These are phyloP conservation scores for Pithys albifrons DNA, from an alignment of 2,113 vertebrate genomes.

Conservation along the genomic window DNA sequence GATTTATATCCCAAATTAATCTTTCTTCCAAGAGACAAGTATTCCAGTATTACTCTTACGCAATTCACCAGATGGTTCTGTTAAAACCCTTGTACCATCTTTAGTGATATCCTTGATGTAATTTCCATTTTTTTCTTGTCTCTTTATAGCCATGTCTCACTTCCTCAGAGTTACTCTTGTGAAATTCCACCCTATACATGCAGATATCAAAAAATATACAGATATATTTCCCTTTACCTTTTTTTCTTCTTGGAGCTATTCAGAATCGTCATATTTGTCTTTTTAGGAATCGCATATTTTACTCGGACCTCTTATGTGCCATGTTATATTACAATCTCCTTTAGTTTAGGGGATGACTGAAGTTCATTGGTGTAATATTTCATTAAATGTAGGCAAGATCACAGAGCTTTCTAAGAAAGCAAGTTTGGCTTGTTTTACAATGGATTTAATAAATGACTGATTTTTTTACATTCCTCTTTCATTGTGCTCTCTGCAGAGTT, in stretches of 20 bases:
- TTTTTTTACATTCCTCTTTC: not conserved
- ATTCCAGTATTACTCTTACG: not conserved
- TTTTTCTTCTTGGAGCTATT: not conserved
- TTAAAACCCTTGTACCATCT: not conserved
- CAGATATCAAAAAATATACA: not conserved
- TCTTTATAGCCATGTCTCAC: not conserved
- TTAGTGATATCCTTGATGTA: not conserved
- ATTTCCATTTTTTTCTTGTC: not conserved
- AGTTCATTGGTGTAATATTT: not conserved
- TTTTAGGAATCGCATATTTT: not conserved
- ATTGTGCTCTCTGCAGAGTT: constrained; percentile 79
- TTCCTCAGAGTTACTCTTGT: not conserved
- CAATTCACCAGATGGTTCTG: constrained; percentile 5
- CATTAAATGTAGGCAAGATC: not conserved
- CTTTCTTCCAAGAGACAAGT: not conserved
- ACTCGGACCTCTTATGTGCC: not conserved
- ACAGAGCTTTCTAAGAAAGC: not conserved
- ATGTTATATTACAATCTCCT: not conserved
- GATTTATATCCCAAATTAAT: constrained; percentile 10
- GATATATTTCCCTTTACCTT: not conserved
- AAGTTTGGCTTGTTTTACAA: not conserved
- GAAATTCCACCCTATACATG: not conserved
- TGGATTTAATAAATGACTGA: not conserved
- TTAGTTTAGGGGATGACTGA: not conserved
- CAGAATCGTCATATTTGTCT: not conserved